These are phyloP conservation scores for Drosophila neotestacea DNA, from an alignment of 2,888 invertebrate genomes.

Conservation along the genomic window DNA sequence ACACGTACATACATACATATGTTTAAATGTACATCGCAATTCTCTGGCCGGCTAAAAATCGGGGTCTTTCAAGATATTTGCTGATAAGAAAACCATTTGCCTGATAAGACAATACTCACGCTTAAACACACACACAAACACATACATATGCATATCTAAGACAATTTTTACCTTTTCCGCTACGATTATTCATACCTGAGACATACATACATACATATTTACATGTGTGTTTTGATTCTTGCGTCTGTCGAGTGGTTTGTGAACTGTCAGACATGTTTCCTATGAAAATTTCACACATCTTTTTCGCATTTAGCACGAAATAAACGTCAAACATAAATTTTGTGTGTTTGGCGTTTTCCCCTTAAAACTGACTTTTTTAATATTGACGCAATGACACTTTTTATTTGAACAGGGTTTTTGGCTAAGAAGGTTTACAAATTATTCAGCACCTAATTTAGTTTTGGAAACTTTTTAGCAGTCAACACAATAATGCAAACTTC, in stretches of 20 bases:
- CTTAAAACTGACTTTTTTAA: too few species aligned
- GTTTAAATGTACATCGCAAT: constrained; percentile 17
- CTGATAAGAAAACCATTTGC: constrained; percentile 61
- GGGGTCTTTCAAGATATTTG: constrained; percentile 65
- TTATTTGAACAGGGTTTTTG: too few species aligned
- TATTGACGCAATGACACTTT: too few species aligned
- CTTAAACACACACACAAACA: constrained; percentile 23
- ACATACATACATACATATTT: constrained; percentile 14
- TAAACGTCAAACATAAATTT: constrained; percentile 48
- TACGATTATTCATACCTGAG: constrained; percentile 56
- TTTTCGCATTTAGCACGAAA: constrained; percentile 41
- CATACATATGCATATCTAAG: constrained; percentile 38
- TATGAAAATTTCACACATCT: constrained; percentile 44
- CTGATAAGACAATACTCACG: constrained; percentile 49
- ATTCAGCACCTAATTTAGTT: too few species aligned
- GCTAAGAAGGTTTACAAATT: too few species aligned
- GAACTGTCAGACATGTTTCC: constrained; percentile 44
- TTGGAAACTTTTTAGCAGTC: too few species aligned
- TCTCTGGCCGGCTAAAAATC: constrained; percentile 32
- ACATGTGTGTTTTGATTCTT: constrained; percentile 32
- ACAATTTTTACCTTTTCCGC: constrained; percentile 54
- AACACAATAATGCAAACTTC: too few species aligned
- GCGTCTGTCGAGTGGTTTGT: constrained; percentile 38
- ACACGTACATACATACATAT: neutral
- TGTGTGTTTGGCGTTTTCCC: neutral